phyloP scores from a whole-genome alignment of 2,113 vertebrate species.

The Poecile atricapillus region DNA sequence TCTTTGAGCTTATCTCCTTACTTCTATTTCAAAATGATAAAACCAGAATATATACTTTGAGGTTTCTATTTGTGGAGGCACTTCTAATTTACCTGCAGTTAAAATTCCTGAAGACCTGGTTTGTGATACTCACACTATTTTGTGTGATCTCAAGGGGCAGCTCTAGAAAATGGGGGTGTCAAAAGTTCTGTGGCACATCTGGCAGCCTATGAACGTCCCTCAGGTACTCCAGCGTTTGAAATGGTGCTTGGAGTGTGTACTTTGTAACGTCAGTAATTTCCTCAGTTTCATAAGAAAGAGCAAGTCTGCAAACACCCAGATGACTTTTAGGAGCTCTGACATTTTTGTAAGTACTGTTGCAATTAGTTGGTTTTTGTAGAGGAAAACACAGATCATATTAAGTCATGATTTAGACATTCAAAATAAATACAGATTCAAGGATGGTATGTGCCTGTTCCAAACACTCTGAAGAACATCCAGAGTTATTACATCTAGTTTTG shows the following conservation, averaged over 20 bases:
- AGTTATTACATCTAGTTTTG: neutral
- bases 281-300: neutral
- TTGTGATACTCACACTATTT: neutral
- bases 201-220: neutral
- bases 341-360: neutral
- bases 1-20: neutral
- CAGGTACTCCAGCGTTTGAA: neutral
- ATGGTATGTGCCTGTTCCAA: neutral
- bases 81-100: neutral
- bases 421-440: neutral
- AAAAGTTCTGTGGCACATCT: neutral
- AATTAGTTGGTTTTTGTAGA: neutral
- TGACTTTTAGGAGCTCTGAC: neutral
- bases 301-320: neutral
- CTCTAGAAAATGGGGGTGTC: neutral
- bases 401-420: neutral
- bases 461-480: neutral
- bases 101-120: neutral
- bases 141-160: neutral
- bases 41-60: neutral
- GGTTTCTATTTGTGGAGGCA: neutral
- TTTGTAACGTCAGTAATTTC: neutral
- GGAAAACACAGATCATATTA: neutral
- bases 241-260: fast-evolving
- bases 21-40: neutral